These are phyloP conservation scores for Centroberyx gerrardi DNA, from an alignment of 2,797 vertebrate species.

Conservation along the genomic window DNA sequence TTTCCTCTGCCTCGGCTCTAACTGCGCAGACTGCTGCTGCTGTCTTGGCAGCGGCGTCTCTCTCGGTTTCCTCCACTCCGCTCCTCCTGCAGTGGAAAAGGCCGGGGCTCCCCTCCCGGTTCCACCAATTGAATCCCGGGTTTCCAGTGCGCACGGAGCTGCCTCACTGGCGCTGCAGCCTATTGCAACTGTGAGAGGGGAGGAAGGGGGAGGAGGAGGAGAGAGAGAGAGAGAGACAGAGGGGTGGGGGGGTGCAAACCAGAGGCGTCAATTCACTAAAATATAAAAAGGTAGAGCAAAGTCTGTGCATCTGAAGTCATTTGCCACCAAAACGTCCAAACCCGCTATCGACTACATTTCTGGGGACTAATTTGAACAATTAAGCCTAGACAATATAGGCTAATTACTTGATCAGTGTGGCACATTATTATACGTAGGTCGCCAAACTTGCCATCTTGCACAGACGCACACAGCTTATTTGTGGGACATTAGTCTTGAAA, in stretches of 20 bases:
- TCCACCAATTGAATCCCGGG: constrained; percentile 69
- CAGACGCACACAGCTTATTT: too few species aligned
- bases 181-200: constrained; percentile 33
- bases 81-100: constrained; percentile 61
- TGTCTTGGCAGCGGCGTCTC: constrained; percentile 48
- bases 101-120: constrained; percentile 54
- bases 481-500: too few species aligned
- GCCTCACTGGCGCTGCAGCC: constrained; percentile 64
- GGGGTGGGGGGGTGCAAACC: constrained; percentile 50
- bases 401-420: neutral
- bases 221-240: constrained; percentile 34
- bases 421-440: neutral
- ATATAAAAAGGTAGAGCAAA: constrained; percentile 20
- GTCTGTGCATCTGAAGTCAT: constrained; percentile 18
- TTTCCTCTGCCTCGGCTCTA: constrained; percentile 11
- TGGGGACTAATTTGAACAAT: too few species aligned
- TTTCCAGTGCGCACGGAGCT: constrained; percentile 59
- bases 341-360: neutral
- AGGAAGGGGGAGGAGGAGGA: neutral
- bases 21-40: constrained; percentile 64
- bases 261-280: constrained; percentile 59
- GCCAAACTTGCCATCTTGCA: too few species aligned
- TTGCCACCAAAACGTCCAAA: constrained; percentile 9
- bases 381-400: too few species aligned
- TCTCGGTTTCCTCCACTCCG: constrained; percentile 50